Percentiles rank a stretch among this genome's conserved stretches.
phyloP scores from a whole-genome alignment of 2,888 invertebrate genomes.

The Antheraea assamensis region DNA sequence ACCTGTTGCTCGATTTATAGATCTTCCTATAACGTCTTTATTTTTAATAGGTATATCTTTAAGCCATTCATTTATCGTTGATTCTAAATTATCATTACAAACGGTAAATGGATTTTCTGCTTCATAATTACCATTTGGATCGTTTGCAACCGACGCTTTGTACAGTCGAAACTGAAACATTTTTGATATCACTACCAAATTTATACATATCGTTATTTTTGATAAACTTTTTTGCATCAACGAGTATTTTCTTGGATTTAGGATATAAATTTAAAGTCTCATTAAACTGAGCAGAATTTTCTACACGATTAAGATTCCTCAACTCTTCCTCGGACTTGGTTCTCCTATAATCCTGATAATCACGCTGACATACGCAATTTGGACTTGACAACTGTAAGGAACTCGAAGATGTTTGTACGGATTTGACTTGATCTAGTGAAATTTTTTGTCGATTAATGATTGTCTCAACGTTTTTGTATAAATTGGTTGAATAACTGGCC shows the following conservation, averaged over 20 bases:
- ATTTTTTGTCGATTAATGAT: conserved; percentile 27
- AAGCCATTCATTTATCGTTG: conserved; percentile 48
- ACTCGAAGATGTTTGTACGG: conserved; percentile 47
- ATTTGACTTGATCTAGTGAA: conserved; percentile 30
- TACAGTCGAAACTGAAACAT: neutral
- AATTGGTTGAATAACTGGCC: conserved; percentile 2
- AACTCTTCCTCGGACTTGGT: conserved; percentile 52
- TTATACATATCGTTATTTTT: neutral
- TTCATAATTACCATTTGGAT: neutral
- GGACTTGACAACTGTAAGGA: conserved; percentile 28
- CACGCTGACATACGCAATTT: neutral
- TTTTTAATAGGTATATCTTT: conserved; percentile 40
- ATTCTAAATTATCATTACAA: conserved; percentile 29
- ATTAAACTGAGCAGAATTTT: neutral
- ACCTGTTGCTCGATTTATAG: conserved; percentile 36
- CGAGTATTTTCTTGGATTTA: neutral
- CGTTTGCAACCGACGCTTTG: neutral
- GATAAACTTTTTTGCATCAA: neutral
- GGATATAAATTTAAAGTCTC: neutral
- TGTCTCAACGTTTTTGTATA: conserved; percentile 41
- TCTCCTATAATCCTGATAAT: conserved; percentile 32
- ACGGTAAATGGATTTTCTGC: neutral
- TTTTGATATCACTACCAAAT: neutral
- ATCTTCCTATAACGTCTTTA: conserved; percentile 31
- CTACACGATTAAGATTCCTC: neutral